Base-by-base conservation (phyloP, 2,797 vertebrate genomes). In the Coracias cyanogaster region DNA sequence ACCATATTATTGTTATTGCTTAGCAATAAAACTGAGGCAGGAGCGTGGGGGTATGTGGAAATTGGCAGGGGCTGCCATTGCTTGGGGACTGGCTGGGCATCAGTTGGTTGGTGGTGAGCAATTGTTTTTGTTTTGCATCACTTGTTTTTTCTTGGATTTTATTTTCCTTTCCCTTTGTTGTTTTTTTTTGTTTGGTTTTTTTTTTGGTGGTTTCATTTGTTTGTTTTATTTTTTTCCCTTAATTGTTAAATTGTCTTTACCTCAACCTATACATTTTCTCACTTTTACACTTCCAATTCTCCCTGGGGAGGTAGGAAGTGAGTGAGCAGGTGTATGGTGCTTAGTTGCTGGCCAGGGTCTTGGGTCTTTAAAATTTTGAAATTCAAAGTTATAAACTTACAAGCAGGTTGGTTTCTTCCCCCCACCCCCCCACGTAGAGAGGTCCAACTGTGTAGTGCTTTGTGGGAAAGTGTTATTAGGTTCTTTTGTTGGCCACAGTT, bases 171-270 rank as follows among this genome's bases (percentile, higher is more conserved):
- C 11, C 12, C 35, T 48, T 11, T 39, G 10, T 2, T 55, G 31
- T n/a, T 19, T 26, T 11, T 26, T 11, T 25, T 6, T 7, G 19
- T n/a, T n/a, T 20, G 22, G 4, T 31, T 12, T 25, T 3, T 24
- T 49, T 51, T 17, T 26, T 26, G 12, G 48, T 12, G 46, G 46
- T 46, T 46, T 46, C 20, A 19, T 4, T 18, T 51, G 9, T 2
- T 49, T 5, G 4, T 52, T 52, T 2, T 31, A 0, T 22, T 15
- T 37, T 9, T 19, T 2, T 1, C 11, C 3, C 15, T 20, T 6
- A 0, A 28, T 57, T 24, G 66, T 57, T 85, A 71, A 55, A 74
- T 3, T 1, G 1, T 12, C 10, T 74, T 48, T 71, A 87, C 41
- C 17, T 79, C 49, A 79, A 39, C 7, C 11, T 15, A 60, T 2